Conservation (phyloP, 2,888 invertebrate genomes). For the Caenorhabditis wallacei region DNA sequence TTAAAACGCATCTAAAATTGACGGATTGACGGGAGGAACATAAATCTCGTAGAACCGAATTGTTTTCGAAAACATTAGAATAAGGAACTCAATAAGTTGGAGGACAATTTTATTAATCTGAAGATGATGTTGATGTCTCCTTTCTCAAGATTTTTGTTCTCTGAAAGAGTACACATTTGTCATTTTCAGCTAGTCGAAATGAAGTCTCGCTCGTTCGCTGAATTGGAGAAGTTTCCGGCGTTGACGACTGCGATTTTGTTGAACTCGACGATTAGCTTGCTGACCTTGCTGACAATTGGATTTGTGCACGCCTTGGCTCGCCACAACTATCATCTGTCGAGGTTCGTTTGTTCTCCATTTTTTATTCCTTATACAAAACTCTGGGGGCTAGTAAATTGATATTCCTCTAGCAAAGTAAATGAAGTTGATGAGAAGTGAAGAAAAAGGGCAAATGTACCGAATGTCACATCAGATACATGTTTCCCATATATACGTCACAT, state of each 20-base stretch:
- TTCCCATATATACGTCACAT: slow-evolving; percentile 54
- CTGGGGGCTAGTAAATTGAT: not conserved
- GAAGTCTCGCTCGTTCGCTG: slow-evolving; percentile 60
- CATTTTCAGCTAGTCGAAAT: slow-evolving; percentile 49
- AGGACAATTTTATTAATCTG: no score
- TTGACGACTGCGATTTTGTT: slow-evolving; percentile 68
- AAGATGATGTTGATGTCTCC: no score
- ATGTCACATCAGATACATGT: slow-evolving; percentile 61
- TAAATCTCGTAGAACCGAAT: not conserved
- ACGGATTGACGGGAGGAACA: slow-evolving; percentile 15
- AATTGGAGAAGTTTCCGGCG: slow-evolving; percentile 65
- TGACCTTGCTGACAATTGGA: slow-evolving; percentile 73
- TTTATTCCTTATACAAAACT: not conserved
- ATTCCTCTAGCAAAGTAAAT: slow-evolving; percentile 10
- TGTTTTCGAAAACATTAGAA: no score
- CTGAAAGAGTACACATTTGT: slow-evolving; percentile 8
- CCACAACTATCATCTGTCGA: slow-evolving; percentile 72
- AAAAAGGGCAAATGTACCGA: slow-evolving; percentile 39
- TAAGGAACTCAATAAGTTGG: no score
- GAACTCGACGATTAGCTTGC: slow-evolving; percentile 73
- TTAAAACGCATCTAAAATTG: slow-evolving; percentile 25
- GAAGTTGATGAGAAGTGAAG: slow-evolving; percentile 12
- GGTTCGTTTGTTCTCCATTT: slow-evolving; percentile 44
- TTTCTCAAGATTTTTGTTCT: not conserved
- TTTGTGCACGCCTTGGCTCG: slow-evolving; percentile 72